A percentile compares a stretch with the other conserved stretches of the same genome.
phyloP scores from a whole-genome alignment of 2,888 invertebrate genomes.

The Nowickia ferox region DNA sequence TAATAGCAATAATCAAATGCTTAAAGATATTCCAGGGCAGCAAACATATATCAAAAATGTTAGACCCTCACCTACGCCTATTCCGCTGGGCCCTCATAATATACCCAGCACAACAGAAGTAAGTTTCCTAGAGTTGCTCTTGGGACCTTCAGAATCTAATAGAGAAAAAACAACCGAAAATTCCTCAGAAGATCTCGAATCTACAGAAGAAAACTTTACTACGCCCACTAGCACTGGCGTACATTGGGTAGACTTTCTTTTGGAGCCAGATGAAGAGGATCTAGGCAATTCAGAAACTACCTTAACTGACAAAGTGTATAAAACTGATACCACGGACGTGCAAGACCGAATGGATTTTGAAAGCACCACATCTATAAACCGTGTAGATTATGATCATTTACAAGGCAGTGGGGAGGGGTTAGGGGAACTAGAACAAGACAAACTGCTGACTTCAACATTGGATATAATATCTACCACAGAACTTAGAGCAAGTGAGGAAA shows the following conservation, averaged over 20 bases:
- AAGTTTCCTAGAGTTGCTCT: conserved; percentile 78
- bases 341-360: conserved; percentile 72
- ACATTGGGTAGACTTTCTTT: conserved; percentile 78
- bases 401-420: conserved; percentile 74
- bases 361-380: conserved; percentile 62
- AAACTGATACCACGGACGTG: conserved; percentile 50
- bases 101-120: conserved; percentile 74
- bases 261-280: conserved; percentile 78
- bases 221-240: conserved; percentile 71
- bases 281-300: conserved; percentile 14
- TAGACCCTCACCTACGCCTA: conserved; percentile 63
- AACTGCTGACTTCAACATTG: conserved; percentile 31
- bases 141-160: conserved; percentile 77
- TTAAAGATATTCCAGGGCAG: conserved; percentile 71
- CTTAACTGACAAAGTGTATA: conserved; percentile 39
- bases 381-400: conserved; percentile 74
- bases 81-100: conserved; percentile 39
- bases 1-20: conserved; percentile 78
- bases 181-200: conserved; percentile 49
- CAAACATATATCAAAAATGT: background rate
- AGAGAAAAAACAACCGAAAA: conserved; percentile 32
- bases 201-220: conserved; percentile 70
- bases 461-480: conserved; percentile 40
- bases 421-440: conserved; percentile 76
- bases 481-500: conserved; percentile 31